phyloP scores from a whole-genome alignment of 2,113 vertebrate species.

The Ictalurus furcatus region DNA sequence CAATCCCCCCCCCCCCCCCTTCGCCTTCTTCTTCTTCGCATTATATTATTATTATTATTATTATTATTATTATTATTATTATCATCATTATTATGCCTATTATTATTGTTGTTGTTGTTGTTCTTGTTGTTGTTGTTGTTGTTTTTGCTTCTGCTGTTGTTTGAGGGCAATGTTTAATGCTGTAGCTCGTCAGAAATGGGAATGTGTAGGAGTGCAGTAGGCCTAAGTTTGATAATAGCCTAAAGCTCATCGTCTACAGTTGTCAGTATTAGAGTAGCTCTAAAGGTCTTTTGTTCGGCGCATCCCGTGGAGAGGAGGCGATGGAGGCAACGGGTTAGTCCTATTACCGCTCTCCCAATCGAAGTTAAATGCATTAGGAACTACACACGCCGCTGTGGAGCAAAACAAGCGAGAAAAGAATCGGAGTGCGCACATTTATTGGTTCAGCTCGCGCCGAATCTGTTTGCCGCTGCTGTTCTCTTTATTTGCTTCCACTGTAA shows the following conservation, averaged over 20 bases:
- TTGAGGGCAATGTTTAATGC: constrained; percentile 14
- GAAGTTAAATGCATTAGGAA: constrained; percentile 76
- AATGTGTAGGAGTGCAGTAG: constrained; percentile 50
- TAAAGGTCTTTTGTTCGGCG: constrained; percentile 58
- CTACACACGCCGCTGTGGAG: constrained; percentile 64
- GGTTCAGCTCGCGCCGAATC: constrained; percentile 69
- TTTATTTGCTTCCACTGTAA: constrained; percentile 74
- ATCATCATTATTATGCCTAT: too few relatives aligned
- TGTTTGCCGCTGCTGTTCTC: constrained; percentile 68
- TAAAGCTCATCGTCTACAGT: constrained; percentile 35
- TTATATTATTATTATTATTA: too few relatives aligned
- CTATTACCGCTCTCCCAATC: constrained; percentile 72
- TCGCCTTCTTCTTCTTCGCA: too few relatives aligned
- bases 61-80: not conserved
- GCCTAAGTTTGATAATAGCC: constrained; percentile 53
- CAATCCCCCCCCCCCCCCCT: not conserved
- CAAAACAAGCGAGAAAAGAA: constrained; percentile 68
- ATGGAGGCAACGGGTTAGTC: constrained; percentile 72
- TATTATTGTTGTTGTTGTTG: not conserved
- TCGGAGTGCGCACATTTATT: constrained; percentile 74
- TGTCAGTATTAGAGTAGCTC: constrained; percentile 40
- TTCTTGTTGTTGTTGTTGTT: not conserved
- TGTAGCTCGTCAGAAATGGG: constrained; percentile 18
- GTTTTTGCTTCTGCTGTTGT: not conserved
- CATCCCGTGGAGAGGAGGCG: constrained; percentile 64